These are phyloP conservation scores for Dynastes grantii DNA, from an alignment of 2,888 invertebrate species.

Conservation along the genomic window DNA sequence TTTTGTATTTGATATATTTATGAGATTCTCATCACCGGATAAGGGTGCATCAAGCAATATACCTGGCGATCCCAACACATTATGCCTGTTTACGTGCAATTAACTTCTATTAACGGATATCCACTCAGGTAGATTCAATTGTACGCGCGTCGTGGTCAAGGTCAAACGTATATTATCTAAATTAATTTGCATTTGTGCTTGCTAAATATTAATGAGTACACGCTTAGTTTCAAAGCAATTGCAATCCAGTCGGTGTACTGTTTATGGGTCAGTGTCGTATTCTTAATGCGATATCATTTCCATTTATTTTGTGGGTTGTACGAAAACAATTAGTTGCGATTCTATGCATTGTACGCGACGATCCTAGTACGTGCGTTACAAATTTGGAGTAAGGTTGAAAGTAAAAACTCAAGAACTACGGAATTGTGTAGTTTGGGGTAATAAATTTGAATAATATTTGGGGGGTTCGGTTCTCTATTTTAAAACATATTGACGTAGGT, in stretches of 20 bases:
- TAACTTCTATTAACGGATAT: no score
- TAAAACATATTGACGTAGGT: no score
- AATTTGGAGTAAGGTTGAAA: no score
- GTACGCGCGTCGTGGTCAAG: constrained; percentile 29
- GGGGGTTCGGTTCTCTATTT: no score
- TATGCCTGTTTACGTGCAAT: no score
- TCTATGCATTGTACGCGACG: constrained; percentile 14
- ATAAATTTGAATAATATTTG: no score
- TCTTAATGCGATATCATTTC: constrained; percentile 29
- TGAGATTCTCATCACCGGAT: no score
- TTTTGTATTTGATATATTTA: no score
- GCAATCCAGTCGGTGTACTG: constrained; percentile 26
- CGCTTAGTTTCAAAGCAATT: constrained; percentile 31
- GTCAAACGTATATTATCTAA: constrained; percentile 25
- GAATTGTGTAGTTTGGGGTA: no score
- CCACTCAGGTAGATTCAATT: constrained; percentile 9
- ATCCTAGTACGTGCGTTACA: background rate
- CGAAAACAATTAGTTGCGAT: constrained; percentile 5
- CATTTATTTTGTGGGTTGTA: constrained; percentile 31
- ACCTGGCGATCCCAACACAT: no score
- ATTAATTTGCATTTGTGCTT: constrained; percentile 36
- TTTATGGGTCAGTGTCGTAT: constrained; percentile 48
- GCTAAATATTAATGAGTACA: constrained; percentile 46
- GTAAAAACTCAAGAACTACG: no score
- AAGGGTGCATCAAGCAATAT: no score